phyloP scores from a whole-genome alignment of 1,140 invertebrate species.

The Steinernema khuongi region DNA sequence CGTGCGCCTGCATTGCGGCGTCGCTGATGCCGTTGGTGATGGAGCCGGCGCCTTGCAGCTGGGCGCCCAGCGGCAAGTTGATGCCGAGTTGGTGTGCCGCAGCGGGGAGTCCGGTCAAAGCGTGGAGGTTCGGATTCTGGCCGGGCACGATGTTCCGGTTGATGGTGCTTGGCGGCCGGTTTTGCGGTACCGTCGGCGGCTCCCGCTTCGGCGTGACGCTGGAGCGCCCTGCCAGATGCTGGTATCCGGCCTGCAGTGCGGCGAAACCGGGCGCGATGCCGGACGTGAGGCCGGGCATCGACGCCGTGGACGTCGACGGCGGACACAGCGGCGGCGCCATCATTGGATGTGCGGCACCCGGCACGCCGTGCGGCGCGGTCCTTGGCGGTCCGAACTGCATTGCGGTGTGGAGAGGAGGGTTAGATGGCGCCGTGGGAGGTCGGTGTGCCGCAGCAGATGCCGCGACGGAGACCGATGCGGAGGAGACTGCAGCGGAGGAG shows the following conservation, averaged over 20 bases:
- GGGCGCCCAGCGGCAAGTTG: not conserved
- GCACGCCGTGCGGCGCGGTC: not conserved
- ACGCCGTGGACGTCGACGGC: not conserved
- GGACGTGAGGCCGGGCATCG: not conserved
- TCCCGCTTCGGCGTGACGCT: conserved; percentile 4
- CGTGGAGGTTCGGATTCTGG: conserved; percentile 2
- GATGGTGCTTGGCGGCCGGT: not conserved
- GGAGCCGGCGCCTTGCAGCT: not conserved
- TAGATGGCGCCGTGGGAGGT: not conserved
- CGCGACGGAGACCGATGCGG: not conserved
- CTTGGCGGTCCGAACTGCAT: not conserved
- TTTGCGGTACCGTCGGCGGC: not conserved
- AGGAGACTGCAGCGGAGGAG: not conserved
- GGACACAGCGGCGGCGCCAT: conserved; percentile 1
- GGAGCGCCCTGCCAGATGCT: not conserved
- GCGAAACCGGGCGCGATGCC: not conserved
- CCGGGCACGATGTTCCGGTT: not conserved
- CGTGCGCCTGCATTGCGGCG: not conserved
- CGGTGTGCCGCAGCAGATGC: not conserved
- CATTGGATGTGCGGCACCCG: not conserved
- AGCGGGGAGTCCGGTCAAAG: not conserved
- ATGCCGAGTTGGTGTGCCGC: not conserved
- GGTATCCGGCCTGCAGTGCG: not conserved
- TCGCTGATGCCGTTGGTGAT: not conserved
- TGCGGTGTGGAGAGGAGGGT: not conserved